Evolutionary conservation across 1,140 invertebrate genomes (phyloP), one percentile per base, ranked within the genome.

Genomic region (Leptinotarsa lineolata): DNA sequence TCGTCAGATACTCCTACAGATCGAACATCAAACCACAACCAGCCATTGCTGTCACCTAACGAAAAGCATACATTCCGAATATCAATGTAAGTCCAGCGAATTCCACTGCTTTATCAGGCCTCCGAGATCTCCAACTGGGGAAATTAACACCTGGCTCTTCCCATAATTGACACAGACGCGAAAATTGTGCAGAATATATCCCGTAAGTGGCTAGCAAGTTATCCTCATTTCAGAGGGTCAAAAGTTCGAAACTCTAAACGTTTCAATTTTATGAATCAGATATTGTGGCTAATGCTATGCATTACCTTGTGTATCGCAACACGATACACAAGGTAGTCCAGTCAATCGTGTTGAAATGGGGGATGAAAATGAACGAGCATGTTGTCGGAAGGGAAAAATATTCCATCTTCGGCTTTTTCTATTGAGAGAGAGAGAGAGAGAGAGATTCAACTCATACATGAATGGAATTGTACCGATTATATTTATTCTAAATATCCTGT

Each of bases 241-340:
- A 24, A 11, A 59, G 68, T 24, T 60, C 68, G 68, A 5, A 69
- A 21, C 48, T 69, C 46, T 69, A 58, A 69, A 69, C 68, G 68
- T 69, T 69, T 69, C 68, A 68, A 68, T 68, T 68, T 68, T 68
- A 68, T 68, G 66, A 46, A 68, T 45, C 66, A 68, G 66, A 68
- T 68, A 46, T 46, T 68, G 45, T 68, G 45, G 30, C n/a, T 68
- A 68, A 68, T 68, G 45, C 30, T 68, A 68, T 68, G 64, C 64
- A 66, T 66, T 66, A 66, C 30, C 21, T 66, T 30, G 64, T 66
- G 64, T 66, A 66, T 30, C 21, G 21, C 64, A 66, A 66, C 64
- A 66, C 64, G 64, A 66, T 66, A 66, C 30, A 39, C 30, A 11
- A 39, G 30, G 11, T 39, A 39, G 30, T 2, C 8, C 30, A 39